phyloP scores from a whole-genome alignment of 1,140 invertebrate genomes.

The Sarcophaga peregrina region DNA sequence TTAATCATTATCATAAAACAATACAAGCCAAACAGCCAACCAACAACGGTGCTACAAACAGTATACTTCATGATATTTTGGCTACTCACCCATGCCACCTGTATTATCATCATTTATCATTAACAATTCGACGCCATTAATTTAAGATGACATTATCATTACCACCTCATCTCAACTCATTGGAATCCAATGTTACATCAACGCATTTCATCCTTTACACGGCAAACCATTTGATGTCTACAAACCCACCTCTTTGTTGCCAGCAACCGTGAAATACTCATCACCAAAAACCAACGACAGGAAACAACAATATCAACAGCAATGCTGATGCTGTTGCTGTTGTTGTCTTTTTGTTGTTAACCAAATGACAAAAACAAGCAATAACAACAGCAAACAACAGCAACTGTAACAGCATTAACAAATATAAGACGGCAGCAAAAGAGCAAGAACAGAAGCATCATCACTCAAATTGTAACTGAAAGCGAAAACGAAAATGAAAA shows the following conservation, averaged over 20 bases:
- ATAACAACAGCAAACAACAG: neutral
- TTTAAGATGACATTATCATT: slow-evolving; percentile 38
- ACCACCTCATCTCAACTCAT: neutral
- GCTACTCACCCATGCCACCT: neutral
- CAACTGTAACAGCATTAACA: slow-evolving; percentile 1
- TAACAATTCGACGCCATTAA: slow-evolving; percentile 38
- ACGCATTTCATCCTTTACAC: too few relatives aligned
- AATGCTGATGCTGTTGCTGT: neutral
- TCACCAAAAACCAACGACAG: slow-evolving; percentile 14
- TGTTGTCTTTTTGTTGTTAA: slow-evolving; percentile 8
- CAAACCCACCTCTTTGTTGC: neutral
- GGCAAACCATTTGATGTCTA: neutral
- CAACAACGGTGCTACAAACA: neutral
- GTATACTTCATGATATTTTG: slow-evolving; percentile 32
- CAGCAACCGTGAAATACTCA: neutral
- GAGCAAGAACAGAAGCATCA: neutral
- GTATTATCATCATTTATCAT: slow-evolving; percentile 34
- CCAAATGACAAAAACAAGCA: slow-evolving; percentile 3
- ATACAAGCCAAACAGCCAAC: neutral
- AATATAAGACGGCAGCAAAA: neutral
- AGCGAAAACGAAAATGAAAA: neutral
- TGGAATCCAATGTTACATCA: too few relatives aligned
- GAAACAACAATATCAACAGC: slow-evolving; percentile 18
- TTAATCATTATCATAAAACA: neutral
- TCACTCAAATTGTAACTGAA: slow-evolving; percentile 37